Evolutionary conservation across 2,797 vertebrate species (phyloP).

Genomic region (Schizopygopsis malacanthus): DNA sequence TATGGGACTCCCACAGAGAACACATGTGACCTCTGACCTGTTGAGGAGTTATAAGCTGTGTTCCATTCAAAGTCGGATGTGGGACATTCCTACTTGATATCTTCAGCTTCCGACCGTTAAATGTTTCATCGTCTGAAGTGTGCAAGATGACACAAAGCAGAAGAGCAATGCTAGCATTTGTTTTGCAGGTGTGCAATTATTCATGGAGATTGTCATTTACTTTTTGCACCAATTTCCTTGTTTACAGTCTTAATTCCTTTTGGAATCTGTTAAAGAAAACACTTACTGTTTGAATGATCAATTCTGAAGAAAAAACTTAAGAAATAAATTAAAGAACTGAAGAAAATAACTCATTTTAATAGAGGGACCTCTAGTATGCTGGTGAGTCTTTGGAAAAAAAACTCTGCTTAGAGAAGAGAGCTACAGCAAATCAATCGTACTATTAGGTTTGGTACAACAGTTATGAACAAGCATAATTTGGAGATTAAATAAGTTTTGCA

Average conservation of each 20-base stretch:
- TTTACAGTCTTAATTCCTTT: not conserved
- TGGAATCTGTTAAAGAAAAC: not conserved
- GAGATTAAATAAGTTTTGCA: not conserved
- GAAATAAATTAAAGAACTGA: not conserved
- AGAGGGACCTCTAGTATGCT: not conserved
- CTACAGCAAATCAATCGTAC: not conserved
- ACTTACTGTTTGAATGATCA: not conserved
- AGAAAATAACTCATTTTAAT: not conserved
- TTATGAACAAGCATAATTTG: not conserved
- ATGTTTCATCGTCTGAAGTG: not conserved
- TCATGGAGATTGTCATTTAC: not conserved
- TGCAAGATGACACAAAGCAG: not conserved
- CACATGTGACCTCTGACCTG: slow-evolving; percentile 39
- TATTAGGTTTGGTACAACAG: not conserved
- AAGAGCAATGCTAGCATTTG: slow-evolving; percentile 28
- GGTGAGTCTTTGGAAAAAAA: not conserved
- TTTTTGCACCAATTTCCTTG: not conserved
- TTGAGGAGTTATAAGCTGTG: slow-evolving; percentile 13
- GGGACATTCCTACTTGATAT: slow-evolving; percentile 12
- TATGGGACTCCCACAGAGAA: slow-evolving; percentile 29
- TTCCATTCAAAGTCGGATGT: slow-evolving; percentile 19
- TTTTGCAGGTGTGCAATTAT: slow-evolving; percentile 3
- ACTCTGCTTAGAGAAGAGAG: not conserved
- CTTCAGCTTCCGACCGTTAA: slow-evolving; percentile 6
- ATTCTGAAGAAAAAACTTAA: not conserved